Evolutionary conservation across 1,140 invertebrate species (phyloP), one percentile per base, ranked within the genome.

Genomic region (Drosophila ironensis): DNA sequence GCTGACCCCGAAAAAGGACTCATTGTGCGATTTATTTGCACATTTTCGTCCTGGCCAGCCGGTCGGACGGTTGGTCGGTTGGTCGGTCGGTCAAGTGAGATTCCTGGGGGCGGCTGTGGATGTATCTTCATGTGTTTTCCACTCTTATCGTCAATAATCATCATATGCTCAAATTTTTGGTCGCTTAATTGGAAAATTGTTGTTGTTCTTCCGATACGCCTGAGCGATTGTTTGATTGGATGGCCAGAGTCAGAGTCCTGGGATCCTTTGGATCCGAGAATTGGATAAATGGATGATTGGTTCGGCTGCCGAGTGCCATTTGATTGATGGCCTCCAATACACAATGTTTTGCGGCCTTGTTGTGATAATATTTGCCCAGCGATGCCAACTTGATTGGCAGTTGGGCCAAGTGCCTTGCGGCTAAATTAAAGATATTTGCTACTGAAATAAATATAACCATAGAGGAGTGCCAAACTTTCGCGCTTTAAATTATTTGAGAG

Each of bases 81-180:
- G n/a, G n/a, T n/a, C 54, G 42, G 35, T 37, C 22, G 61, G 28
- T 61, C 78, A 60, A 50, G 41, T 70, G 78, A 27, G 51, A 50
- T 40, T 41, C 42, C 61, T 76, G 24, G 46, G 33, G 33, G 38
- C 44, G 42, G 42, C 6, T 28, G 52, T 24, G 44, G 38, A n/a
- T 42, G 9, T 16, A 2, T 11, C 12, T 14, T 24, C 57, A 16
- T 14, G 51, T 9, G 9, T 30, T 30, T 30, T 45, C 35, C 12
- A 37, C 54, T 80, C 74, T 86, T 87, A 86, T 86, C 81, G 75
- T 80, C 81, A 76, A 86, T 86, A 87, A 86, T 87, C 80, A 86
- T 86, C 80, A 87, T 86, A 86, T 86, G 81, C 72, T 87, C 81
- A 81, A 87, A 86, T 84, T 84, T 86, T 86, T 86, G 81, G 81